Percentiles rank a stretch among this genome's conserved stretches.
These are phyloP conservation scores for Metacarcinus magister DNA, from an alignment of 2,888 invertebrate species.

Conservation along the genomic window DNA sequence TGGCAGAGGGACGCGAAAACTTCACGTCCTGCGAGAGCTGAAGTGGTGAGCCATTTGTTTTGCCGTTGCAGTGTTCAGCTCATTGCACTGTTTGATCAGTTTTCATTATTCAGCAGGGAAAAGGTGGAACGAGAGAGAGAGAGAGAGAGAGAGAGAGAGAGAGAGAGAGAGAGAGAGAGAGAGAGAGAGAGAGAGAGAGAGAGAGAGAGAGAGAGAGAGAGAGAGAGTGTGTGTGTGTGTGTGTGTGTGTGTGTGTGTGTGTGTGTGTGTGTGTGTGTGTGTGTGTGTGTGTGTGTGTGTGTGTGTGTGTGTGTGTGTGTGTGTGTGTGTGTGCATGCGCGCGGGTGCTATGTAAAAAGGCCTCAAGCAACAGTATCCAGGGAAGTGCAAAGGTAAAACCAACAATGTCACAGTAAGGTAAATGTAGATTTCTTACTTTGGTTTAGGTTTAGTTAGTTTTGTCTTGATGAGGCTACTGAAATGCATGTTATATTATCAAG, in stretches of 20 bases:
- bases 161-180: neutral
- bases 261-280: conserved; percentile 59
- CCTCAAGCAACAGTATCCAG: neutral
- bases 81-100: conserved; percentile 7
- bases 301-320: conserved; percentile 55
- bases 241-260: conserved; percentile 50
- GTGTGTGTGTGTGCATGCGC: conserved; percentile 45
- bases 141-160: neutral
- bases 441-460: too few relatives aligned
- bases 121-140: conserved; percentile 33
- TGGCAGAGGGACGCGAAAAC: neutral
- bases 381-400: neutral
- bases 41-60: neutral
- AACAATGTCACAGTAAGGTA: too few relatives aligned
- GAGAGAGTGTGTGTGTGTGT: neutral
- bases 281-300: conserved; percentile 61
- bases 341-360: conserved; percentile 30
- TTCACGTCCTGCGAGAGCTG: neutral
- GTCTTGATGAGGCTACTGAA: too few relatives aligned
- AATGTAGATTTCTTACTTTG: too few relatives aligned
- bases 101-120: conserved; percentile 18
- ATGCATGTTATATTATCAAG: too few relatives aligned
- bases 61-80: neutral
- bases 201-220: conserved; percentile 47
- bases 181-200: conserved; percentile 51